Evolutionary conservation across 2,113 vertebrate genomes (phyloP).

Genomic region (Amphilophus citrinellus): DNA sequence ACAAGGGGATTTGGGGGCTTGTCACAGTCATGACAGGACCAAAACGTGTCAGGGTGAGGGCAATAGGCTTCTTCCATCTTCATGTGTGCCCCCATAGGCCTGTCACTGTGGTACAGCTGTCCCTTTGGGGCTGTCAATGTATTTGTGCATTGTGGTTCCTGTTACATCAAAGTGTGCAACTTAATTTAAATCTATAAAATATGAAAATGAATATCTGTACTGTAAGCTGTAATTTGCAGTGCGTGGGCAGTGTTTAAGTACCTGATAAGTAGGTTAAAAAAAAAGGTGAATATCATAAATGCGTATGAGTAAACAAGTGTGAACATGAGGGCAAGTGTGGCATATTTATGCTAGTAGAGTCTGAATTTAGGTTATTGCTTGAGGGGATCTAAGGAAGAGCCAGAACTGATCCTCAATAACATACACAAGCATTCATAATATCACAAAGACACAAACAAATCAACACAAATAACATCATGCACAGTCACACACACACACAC

Average conservation of each 20-base stretch:
- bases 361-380: constrained; percentile 57
- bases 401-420: neutral
- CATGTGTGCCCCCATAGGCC: neutral
- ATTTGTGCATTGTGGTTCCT: neutral
- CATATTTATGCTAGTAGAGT: constrained; percentile 14
- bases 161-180: constrained; percentile 1
- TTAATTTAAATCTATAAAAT: neutral
- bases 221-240: neutral
- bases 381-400: constrained; percentile 5
- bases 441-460: neutral
- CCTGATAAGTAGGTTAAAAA: neutral
- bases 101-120: neutral
- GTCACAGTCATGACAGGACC: constrained; percentile 45
- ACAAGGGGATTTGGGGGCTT: constrained; percentile 34
- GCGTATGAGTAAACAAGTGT: neutral
- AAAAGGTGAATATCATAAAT: constrained; percentile 6
- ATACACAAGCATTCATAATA: neutral
- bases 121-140: constrained; percentile 11
- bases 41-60: constrained; percentile 52
- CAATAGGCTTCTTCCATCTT: constrained; percentile 24
- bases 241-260: constrained; percentile 2
- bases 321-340: neutral
- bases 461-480: neutral
- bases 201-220: constrained; percentile 6
- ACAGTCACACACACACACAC: neutral